These are phyloP conservation scores for Trichomalopsis sarcophagae DNA, from an alignment of 1,140 invertebrate genomes.

Conservation along the genomic window DNA sequence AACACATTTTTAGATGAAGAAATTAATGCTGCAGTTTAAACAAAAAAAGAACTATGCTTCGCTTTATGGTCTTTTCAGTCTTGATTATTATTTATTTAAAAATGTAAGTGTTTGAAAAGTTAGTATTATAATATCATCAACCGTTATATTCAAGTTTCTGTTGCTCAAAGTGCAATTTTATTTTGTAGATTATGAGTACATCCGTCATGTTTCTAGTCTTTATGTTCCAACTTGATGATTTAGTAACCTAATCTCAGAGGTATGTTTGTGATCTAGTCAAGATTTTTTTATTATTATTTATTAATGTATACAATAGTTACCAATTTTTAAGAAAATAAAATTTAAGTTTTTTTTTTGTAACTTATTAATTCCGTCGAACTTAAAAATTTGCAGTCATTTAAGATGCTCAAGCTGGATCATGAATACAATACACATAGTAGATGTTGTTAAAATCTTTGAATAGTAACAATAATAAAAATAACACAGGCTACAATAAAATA, in stretches of 20 bases:
- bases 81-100: constrained; percentile 32
- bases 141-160: no score
- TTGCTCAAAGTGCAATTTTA: background rate
- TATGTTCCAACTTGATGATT: constrained; percentile 33
- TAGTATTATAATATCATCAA: no score
- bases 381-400: background rate
- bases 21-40: constrained; percentile 17
- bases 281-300: no score
- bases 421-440: background rate
- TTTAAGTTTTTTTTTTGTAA: no score
- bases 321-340: no score
- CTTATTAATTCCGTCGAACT: background rate
- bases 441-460: constrained; percentile 13
- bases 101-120: constrained; percentile 22
- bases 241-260: background rate
- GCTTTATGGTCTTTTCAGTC: constrained; percentile 15
- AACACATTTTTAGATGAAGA: constrained; percentile 28
- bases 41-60: constrained; percentile 25
- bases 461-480: background rate
- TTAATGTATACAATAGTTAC: no score
- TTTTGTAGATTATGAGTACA: constrained; percentile 29
- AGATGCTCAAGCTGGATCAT: constrained; percentile 10
- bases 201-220: constrained; percentile 31
- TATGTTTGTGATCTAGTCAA: no score
- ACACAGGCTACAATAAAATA: no score